Conservation (phyloP, 2,888 invertebrate genomes). For the Phyto melanocephala region DNA sequence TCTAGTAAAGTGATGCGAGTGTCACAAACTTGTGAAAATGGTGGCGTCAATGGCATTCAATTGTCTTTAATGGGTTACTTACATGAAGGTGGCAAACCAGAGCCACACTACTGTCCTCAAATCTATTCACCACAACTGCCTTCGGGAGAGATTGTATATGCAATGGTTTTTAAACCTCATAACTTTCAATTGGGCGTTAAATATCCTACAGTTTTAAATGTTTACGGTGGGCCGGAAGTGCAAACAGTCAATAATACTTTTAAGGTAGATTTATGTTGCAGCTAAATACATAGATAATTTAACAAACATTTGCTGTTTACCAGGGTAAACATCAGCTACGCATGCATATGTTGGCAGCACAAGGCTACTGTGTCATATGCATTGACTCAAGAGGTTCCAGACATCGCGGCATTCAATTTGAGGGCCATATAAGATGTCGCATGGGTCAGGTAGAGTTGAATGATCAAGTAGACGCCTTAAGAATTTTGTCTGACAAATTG, state of each 20-base stretch:
- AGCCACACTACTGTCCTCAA: slow-evolving; percentile 85
- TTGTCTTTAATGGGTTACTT: slow-evolving; percentile 86
- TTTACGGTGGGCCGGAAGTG: slow-evolving; percentile 99
- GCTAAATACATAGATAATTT: background rate
- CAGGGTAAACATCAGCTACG: slow-evolving; percentile 93
- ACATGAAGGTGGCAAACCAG: slow-evolving; percentile 82
- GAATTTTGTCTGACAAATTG: slow-evolving; percentile 89
- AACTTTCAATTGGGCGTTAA: slow-evolving; percentile 81
- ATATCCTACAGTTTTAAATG: slow-evolving; percentile 96
- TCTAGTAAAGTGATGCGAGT: slow-evolving; percentile 88
- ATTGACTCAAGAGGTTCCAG: slow-evolving; percentile 97
- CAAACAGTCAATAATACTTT: slow-evolving; percentile 98
- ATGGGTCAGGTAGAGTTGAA: slow-evolving; percentile 96
- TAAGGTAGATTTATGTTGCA: slow-evolving; percentile 84
- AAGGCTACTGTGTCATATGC: slow-evolving; percentile 97
- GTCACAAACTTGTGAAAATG: slow-evolving; percentile 81
- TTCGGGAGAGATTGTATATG: slow-evolving; percentile 86
- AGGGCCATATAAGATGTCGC: slow-evolving; percentile 91
- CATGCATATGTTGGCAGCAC: slow-evolving; percentile 95
- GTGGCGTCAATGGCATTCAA: slow-evolving; percentile 84
- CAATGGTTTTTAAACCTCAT: slow-evolving; percentile 94
- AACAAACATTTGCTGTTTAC: background rate
- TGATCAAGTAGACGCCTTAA: slow-evolving; percentile 96
- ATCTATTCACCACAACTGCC: slow-evolving; percentile 85
- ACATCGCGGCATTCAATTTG: slow-evolving; percentile 94